Evolutionary conservation across 2,113 vertebrate species (phyloP).

Genomic region (Dicaeum eximium): DNA sequence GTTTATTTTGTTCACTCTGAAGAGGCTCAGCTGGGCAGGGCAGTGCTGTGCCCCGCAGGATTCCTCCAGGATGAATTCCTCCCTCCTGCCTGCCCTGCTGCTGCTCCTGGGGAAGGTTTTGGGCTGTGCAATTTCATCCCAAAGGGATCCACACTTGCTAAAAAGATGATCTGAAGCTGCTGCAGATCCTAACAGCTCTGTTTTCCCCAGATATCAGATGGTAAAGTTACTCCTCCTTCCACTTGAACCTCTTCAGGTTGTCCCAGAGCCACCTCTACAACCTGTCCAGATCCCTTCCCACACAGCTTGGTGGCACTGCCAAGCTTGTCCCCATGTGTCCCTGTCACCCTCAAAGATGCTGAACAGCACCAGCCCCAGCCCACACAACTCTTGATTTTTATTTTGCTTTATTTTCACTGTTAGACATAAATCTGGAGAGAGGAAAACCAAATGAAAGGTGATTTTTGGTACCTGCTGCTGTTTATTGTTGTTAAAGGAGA

Average conservation of each 20-base stretch:
- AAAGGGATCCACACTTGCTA: neutral
- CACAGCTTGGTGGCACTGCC: neutral
- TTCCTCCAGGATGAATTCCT: neutral
- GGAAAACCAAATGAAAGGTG: neutral
- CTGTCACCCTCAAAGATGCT: neutral
- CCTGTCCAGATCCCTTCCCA: neutral
- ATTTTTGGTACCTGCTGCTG: neutral
- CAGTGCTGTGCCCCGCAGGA: neutral
- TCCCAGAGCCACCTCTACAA: neutral
- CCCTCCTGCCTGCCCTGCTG: neutral
- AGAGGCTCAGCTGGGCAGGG: neutral
- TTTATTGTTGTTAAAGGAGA: neutral
- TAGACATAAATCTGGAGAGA: neutral
- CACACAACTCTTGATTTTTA: neutral
- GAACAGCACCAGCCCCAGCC: neutral
- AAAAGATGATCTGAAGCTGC: neutral
- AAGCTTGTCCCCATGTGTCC: neutral
- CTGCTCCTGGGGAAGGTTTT: neutral
- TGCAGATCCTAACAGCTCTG: neutral
- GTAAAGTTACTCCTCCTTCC: neutral
- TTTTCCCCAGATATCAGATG: neutral
- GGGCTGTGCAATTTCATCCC: neutral
- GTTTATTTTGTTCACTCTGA: fast-evolving
- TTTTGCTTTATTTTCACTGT: neutral
- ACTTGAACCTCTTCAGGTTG: neutral